Evolutionary conservation across 1,140 invertebrate species (phyloP).

Genomic region (Hetaerina americana): DNA sequence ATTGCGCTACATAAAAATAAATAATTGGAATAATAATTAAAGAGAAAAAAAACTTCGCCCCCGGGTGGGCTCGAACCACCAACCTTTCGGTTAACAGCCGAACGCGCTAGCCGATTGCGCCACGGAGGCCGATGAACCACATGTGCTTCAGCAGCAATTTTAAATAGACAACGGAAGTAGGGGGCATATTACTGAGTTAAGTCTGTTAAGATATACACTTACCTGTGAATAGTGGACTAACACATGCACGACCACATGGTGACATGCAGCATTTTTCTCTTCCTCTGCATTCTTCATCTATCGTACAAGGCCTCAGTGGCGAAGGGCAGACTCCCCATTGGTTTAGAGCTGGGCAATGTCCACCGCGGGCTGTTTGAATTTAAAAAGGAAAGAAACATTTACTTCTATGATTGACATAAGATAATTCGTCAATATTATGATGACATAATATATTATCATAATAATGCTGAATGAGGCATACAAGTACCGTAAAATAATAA

Average conservation of each 20-base stretch:
- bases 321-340: conserved; percentile 29
- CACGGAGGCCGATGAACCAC: background rate
- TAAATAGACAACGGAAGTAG: too few species aligned
- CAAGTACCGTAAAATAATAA: too few species aligned
- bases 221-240: conserved; percentile 14
- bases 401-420: too few species aligned
- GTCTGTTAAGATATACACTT: background rate
- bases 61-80: background rate
- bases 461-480: too few species aligned
- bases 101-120: background rate
- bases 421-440: too few species aligned
- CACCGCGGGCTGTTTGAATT: conserved; percentile 25
- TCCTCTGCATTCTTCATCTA: conserved; percentile 26
- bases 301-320: conserved; percentile 24
- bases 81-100: background rate
- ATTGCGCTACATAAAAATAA: too few species aligned
- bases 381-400: too few species aligned
- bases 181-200: too few species aligned
- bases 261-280: conserved; percentile 24
- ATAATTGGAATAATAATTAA: background rate
- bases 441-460: too few species aligned
- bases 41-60: background rate
- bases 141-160: too few species aligned
- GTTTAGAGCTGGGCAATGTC: conserved; percentile 29
- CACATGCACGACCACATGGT: conserved; percentile 28